phyloP scores from a whole-genome alignment of 2,797 vertebrate species.

The Pelochelys cantorii region DNA sequence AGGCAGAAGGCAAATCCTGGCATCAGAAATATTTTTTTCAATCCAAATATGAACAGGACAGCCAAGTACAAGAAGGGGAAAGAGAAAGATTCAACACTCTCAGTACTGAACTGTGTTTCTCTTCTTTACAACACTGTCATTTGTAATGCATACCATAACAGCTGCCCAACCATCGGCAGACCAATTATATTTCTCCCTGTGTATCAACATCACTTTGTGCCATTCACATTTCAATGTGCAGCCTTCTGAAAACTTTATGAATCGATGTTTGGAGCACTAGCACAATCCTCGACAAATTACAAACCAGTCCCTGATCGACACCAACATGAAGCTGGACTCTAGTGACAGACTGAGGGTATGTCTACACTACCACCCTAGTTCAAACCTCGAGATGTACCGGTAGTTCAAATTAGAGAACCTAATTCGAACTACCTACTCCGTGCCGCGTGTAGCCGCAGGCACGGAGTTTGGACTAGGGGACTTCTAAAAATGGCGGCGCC shows the following conservation, averaged over 20 bases:
- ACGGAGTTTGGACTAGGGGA: too few species aligned
- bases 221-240: background rate
- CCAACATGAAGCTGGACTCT: background rate
- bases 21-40: background rate
- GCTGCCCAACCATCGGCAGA: rapidly evolving
- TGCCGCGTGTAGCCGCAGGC: too few species aligned
- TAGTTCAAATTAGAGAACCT: too few species aligned
- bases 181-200: background rate
- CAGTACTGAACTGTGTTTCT: background rate
- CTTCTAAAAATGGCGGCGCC: too few species aligned
- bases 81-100: background rate
- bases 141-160: background rate
- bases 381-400: too few species aligned
- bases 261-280: background rate
- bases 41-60: background rate
- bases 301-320: background rate
- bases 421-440: too few species aligned
- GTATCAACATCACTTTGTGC: background rate
- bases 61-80: background rate
- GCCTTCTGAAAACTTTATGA: background rate
- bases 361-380: too few species aligned
- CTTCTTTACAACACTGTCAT: background rate
- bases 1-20: background rate
- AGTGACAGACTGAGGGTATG: background rate
- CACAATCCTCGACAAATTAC: too few species aligned